Conservation (phyloP, 2,888 invertebrate genomes). For the Reticulitermes lucifugus region DNA sequence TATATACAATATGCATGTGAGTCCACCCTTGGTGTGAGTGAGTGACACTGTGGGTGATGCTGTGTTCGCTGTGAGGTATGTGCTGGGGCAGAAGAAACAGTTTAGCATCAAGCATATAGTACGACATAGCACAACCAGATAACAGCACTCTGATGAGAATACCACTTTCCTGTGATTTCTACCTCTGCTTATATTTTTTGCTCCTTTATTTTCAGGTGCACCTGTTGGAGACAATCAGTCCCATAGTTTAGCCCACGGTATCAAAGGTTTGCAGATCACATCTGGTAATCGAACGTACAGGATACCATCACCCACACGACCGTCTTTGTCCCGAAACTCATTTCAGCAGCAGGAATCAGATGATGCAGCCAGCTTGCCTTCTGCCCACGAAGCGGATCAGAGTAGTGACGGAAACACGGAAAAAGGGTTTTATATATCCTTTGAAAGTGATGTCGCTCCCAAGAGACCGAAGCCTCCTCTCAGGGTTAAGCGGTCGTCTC, state of each 20-base stretch:
- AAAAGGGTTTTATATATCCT: slow-evolving; percentile 94
- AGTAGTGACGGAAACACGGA: slow-evolving; percentile 63
- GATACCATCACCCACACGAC: slow-evolving; percentile 89
- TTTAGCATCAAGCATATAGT: too few relatives aligned
- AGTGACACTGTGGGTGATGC: neutral
- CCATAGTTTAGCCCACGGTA: slow-evolving; percentile 69
- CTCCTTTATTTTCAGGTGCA: slow-evolving; percentile 36
- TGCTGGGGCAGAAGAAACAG: too few relatives aligned
- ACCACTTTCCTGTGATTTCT: neutral
- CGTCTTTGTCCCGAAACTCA: slow-evolving; percentile 76
- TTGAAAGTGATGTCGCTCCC: slow-evolving; percentile 85
- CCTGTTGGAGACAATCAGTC: slow-evolving; percentile 22
- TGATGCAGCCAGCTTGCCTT: slow-evolving; percentile 14
- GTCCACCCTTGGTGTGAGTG: too few relatives aligned
- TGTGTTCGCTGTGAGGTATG: neutral
- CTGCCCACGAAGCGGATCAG: slow-evolving; percentile 60
- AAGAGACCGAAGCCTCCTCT: slow-evolving; percentile 91
- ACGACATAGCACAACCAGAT: neutral
- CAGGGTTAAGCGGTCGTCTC: slow-evolving; percentile 79
- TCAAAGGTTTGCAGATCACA: slow-evolving; percentile 84
- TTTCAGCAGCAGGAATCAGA: slow-evolving; percentile 67
- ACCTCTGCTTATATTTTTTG: neutral
- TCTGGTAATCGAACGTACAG: slow-evolving; percentile 90
- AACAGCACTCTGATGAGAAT: neutral
- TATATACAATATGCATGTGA: neutral